phyloP scores from a whole-genome alignment of 1,140 invertebrate species.

The Lineus longissimus region DNA sequence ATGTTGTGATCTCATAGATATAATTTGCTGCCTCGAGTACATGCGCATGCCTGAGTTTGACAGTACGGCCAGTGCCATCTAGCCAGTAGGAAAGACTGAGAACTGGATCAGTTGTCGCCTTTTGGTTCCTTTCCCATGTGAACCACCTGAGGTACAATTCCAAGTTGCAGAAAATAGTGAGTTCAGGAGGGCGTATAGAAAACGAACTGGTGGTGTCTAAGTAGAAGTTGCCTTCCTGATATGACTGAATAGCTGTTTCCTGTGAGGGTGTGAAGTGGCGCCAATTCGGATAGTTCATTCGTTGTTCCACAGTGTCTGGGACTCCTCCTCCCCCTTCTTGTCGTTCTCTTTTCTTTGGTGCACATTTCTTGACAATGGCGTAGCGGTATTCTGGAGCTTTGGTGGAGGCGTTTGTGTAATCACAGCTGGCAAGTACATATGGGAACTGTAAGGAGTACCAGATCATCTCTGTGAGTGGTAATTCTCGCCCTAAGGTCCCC shows the following conservation, averaged over 20 bases:
- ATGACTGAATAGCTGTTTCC: not conserved
- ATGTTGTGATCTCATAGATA: no score
- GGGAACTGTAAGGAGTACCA: not conserved
- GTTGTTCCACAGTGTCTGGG: not conserved
- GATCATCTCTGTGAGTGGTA: not conserved
- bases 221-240: not conserved
- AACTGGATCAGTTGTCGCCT: no score
- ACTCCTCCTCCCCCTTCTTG: not conserved
- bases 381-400: not conserved
- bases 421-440: not conserved
- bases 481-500: not conserved
- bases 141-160: slow-evolving; percentile 5
- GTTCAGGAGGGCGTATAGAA: not conserved
- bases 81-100: no score
- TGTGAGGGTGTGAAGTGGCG: not conserved
- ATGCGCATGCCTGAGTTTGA: no score
- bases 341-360: not conserved
- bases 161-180: not conserved
- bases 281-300: not conserved
- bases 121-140: not conserved
- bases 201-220: not conserved
- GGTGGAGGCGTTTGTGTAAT: not conserved
- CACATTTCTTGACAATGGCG: not conserved
- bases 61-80: no score
- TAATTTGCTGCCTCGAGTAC: no score